phyloP scores from a whole-genome alignment of 2,888 invertebrate species.

The Ectemnius lituratus region DNA sequence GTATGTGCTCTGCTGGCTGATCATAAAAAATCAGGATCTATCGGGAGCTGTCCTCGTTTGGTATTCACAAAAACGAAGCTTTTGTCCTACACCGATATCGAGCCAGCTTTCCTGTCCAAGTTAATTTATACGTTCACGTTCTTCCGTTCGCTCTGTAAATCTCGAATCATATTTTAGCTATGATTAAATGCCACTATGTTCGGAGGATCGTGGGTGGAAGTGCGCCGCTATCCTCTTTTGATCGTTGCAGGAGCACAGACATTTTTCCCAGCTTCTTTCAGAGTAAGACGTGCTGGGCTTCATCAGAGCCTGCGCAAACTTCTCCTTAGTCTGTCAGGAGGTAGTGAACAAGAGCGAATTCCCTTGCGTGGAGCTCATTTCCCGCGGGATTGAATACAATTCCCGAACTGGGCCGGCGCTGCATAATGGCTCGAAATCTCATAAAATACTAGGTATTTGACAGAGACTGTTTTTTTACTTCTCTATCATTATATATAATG shows the following conservation, averaged over 20 bases:
- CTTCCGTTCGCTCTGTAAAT: conserved; percentile 18
- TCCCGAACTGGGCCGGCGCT: not conserved
- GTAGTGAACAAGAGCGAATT: not conserved
- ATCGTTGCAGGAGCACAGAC: too few species aligned
- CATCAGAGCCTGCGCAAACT: conserved; percentile 12
- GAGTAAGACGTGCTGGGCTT: not conserved
- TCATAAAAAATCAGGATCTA: not conserved
- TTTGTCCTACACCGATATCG: not conserved
- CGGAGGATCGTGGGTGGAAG: not conserved
- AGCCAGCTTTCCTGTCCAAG: not conserved
- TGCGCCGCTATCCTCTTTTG: too few species aligned
- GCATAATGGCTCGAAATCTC: too few species aligned
- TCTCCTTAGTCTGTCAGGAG: not conserved
- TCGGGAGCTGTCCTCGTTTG: conserved; percentile 14
- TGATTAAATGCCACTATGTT: conserved; percentile 18
- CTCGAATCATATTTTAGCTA: conserved; percentile 40
- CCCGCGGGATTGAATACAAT: conserved; percentile 4
- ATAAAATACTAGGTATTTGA: too few species aligned
- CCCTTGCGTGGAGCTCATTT: conserved; percentile 7
- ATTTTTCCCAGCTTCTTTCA: too few species aligned
- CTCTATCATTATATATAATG: too few species aligned
- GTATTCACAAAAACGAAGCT: conserved; percentile 21
- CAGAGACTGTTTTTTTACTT: too few species aligned
- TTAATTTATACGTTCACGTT: conserved; percentile 50
- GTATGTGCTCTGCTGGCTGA: too few species aligned